phyloP scores from a whole-genome alignment of 2,113 vertebrate genomes.

The Pyxicephalus adspersus region DNA sequence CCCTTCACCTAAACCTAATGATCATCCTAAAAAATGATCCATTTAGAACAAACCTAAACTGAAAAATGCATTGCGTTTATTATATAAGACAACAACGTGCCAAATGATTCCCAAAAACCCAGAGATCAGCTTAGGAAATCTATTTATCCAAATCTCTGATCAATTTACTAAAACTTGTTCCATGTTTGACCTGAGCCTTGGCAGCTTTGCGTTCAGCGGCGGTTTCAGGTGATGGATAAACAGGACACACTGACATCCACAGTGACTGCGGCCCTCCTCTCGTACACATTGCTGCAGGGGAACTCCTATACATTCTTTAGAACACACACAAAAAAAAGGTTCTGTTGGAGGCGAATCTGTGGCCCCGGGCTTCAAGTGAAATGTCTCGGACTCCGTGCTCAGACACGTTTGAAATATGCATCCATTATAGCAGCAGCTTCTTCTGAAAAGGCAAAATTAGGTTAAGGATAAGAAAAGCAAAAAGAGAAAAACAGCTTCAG shows the following conservation, averaged over 20 bases:
- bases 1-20: no score
- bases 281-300: constrained; percentile 92
- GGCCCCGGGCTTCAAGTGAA: constrained; percentile 89
- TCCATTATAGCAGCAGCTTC: constrained; percentile 77
- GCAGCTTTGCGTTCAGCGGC: no score
- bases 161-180: not conserved
- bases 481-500: not conserved
- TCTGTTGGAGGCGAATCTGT: constrained; percentile 88
- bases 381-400: constrained; percentile 89
- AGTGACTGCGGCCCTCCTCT: constrained; percentile 1
- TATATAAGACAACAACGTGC: no score
- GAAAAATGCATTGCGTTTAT: no score
- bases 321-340: constrained; percentile 75
- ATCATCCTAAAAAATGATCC: no score
- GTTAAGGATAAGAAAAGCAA: constrained; percentile 58
- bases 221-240: not conserved
- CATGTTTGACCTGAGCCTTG: no score
- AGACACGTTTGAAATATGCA: constrained; percentile 97
- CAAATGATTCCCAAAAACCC: not conserved
- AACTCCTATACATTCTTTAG: constrained; percentile 94
- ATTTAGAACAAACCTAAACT: no score
- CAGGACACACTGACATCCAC: not conserved
- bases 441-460: constrained; percentile 66
- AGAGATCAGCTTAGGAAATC: no score
- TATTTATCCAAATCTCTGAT: not conserved